phyloP scores from a whole-genome alignment of 2,113 vertebrate genomes.

The Turdus rufiventris region DNA sequence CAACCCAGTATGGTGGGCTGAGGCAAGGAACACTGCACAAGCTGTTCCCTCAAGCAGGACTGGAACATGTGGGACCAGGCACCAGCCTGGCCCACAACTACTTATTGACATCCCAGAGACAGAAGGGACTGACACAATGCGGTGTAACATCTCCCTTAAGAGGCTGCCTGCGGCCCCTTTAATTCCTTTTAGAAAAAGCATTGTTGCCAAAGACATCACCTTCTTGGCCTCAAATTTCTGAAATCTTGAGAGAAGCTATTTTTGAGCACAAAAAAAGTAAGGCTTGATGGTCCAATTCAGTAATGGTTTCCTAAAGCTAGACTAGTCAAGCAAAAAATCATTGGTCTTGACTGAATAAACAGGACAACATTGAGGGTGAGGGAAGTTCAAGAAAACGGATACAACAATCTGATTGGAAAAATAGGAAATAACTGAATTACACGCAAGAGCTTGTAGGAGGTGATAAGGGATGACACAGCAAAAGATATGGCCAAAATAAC shows the following conservation, averaged over 20 bases:
- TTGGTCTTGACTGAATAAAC: rapidly evolving
- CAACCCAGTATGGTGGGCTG: background rate
- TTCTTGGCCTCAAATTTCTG: background rate
- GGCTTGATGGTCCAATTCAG: background rate
- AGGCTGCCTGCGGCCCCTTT: background rate
- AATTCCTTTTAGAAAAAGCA: background rate
- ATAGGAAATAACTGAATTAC: background rate
- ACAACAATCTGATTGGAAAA: background rate
- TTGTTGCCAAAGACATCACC: background rate
- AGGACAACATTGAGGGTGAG: background rate
- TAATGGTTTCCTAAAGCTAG: background rate
- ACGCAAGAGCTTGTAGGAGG: background rate
- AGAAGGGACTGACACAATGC: background rate
- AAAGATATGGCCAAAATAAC: background rate
- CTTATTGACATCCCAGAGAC: background rate
- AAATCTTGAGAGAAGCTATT: background rate
- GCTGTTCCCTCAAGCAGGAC: background rate
- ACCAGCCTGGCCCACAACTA: background rate
- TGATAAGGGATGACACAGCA: background rate
- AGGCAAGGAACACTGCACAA: background rate
- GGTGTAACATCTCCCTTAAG: background rate
- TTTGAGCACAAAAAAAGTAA: background rate
- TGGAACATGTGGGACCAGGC: background rate
- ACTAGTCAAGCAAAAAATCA: background rate
- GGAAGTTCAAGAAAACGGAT: background rate